Conservation (phyloP, 2,888 invertebrate species). For the Macrophya alboannulata region DNA sequence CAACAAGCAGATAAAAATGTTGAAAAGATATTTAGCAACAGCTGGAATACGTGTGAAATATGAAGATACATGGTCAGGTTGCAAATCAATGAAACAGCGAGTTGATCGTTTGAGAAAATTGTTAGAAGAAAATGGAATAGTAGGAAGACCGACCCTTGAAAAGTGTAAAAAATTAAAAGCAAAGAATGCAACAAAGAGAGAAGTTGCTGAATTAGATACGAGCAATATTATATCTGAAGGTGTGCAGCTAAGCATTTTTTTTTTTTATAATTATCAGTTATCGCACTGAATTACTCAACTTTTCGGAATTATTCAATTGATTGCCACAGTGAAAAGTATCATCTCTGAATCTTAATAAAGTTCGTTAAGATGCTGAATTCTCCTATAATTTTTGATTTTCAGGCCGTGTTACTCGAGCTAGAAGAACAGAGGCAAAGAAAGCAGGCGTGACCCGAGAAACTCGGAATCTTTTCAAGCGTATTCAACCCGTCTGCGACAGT, state of each 20-base stretch:
- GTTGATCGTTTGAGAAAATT: slow-evolving; percentile 68
- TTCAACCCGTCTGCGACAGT: slow-evolving; percentile 67
- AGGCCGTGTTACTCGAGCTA: slow-evolving; percentile 65
- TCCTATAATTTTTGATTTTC: slow-evolving; percentile 25
- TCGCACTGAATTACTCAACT: not conserved
- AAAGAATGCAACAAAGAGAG: slow-evolving; percentile 67
- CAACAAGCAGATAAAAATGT: slow-evolving; percentile 66
- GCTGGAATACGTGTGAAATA: slow-evolving; percentile 73
- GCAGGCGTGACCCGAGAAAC: slow-evolving; percentile 60
- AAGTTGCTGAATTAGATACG: slow-evolving; percentile 69
- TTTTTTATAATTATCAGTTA: not conserved
- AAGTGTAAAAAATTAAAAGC: slow-evolving; percentile 73
- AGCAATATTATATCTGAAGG: slow-evolving; percentile 73
- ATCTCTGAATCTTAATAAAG: not conserved
- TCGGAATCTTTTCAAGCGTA: slow-evolving; percentile 63
- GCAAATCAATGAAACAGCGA: slow-evolving; percentile 69
- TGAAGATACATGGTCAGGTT: slow-evolving; percentile 70
- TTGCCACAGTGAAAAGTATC: not conserved
- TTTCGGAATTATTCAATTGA: not conserved
- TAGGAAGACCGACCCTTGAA: slow-evolving; percentile 71
- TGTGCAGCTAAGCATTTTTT: slow-evolving; percentile 59
- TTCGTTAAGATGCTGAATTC: not conserved
- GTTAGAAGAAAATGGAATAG: slow-evolving; percentile 72
- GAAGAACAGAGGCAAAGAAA: slow-evolving; percentile 57
- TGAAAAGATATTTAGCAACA: slow-evolving; percentile 71